Evolutionary conservation across 2,797 vertebrate genomes (phyloP).

Genomic region (Diglossa cyanea): DNA sequence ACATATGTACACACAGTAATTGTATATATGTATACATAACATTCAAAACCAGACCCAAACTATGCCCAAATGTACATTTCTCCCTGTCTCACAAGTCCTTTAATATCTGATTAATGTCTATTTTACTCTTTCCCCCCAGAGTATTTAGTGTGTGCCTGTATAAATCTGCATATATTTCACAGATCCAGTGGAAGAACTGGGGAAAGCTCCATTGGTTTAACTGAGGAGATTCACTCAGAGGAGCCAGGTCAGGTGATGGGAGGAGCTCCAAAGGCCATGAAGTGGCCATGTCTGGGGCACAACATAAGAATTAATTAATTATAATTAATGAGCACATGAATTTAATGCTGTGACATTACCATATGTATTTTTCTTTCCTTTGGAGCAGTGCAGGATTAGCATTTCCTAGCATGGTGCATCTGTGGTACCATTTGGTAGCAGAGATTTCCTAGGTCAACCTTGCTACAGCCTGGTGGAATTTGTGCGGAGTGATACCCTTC

Average conservation of each 20-base stretch:
- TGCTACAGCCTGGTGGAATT: not conserved
- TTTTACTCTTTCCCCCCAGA: constrained; percentile 48
- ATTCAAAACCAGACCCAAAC: not conserved
- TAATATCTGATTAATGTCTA: constrained; percentile 68
- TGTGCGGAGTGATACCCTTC: not conserved
- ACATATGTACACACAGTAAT: not conserved
- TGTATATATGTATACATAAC: not conserved
- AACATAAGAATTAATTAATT: not conserved
- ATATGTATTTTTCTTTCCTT: not conserved
- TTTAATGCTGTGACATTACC: not conserved
- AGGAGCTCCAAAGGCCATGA: not conserved
- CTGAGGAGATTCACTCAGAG: not conserved
- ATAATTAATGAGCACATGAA: not conserved
- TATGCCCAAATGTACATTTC: constrained; percentile 16
- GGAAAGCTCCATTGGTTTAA: not conserved
- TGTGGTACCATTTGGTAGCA: not conserved
- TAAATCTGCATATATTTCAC: constrained; percentile 70
- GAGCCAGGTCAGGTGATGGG: not conserved
- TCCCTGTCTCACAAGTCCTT: constrained; percentile 44
- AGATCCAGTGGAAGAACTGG: constrained; percentile 43
- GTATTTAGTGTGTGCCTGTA: constrained; percentile 44
- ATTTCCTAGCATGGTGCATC: not conserved
- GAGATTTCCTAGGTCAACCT: not conserved
- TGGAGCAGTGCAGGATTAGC: not conserved
- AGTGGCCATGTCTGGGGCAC: not conserved